A percentile compares a stretch with the other conserved stretches of the same genome.
Evolutionary conservation across 2,113 vertebrate species (phyloP).

Genomic region (Trinectes maculatus): DNA sequence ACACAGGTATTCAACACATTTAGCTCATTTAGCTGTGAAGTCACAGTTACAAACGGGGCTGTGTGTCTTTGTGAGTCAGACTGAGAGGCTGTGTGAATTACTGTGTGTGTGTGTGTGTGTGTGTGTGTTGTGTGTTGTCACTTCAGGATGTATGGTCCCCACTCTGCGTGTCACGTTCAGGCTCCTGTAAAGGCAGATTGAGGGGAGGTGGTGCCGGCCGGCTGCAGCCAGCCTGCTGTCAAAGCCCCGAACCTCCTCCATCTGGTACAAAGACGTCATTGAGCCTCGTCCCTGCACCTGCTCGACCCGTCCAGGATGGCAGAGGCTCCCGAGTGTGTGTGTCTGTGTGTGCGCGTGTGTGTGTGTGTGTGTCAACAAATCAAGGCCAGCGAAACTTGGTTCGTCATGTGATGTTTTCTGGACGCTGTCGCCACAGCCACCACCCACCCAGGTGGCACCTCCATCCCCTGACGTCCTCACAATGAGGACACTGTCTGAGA

Average conservation of each 20-base stretch:
- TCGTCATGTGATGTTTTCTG: slow-evolving; percentile 50
- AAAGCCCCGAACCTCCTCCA: slow-evolving; percentile 42
- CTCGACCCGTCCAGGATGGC: slow-evolving; percentile 41
- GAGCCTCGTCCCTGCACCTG: slow-evolving; percentile 73
- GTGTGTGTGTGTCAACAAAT: slow-evolving; percentile 61
- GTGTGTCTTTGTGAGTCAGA: too few species aligned
- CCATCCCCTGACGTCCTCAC: slow-evolving; percentile 26
- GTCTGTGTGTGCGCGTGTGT: not conserved
- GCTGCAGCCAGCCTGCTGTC: too few species aligned
- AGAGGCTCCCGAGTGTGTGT: slow-evolving; percentile 60
- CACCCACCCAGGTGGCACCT: slow-evolving; percentile 60
- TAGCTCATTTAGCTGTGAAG: too few species aligned
- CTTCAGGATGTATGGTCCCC: slow-evolving; percentile 49
- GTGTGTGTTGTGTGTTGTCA: too few species aligned
- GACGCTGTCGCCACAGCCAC: slow-evolving; percentile 7
- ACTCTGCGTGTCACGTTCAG: slow-evolving; percentile 28
- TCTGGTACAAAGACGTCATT: slow-evolving; percentile 70
- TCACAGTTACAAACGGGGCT: too few species aligned
- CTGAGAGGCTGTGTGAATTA: too few species aligned
- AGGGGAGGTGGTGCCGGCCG: slow-evolving; percentile 21
- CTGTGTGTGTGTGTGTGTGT: too few species aligned
- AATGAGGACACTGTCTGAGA: slow-evolving; percentile 64
- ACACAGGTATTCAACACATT: too few species aligned
- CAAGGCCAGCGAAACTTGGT: slow-evolving; percentile 55
- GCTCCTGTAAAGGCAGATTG: slow-evolving; percentile 21